phyloP scores from a whole-genome alignment of 2,888 invertebrate genomes.

The Apoderus coryli region DNA sequence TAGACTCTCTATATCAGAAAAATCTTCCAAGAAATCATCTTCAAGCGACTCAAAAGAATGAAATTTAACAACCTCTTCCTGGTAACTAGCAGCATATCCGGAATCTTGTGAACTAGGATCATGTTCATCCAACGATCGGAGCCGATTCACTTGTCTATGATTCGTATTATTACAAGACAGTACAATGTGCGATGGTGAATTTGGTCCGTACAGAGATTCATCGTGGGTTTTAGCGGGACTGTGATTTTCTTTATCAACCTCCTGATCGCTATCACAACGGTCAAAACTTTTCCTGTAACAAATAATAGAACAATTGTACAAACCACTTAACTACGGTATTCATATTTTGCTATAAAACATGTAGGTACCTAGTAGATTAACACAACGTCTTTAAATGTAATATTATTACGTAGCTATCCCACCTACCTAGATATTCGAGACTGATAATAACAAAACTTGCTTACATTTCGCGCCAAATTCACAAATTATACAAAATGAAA shows the following conservation, averaged over 20 bases:
- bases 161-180: conserved; percentile 22
- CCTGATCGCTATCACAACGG: too few relatives aligned
- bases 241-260: conserved; percentile 27
- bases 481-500: too few relatives aligned
- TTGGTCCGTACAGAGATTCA: conserved; percentile 26
- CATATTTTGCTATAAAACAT: too few relatives aligned
- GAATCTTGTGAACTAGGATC: conserved; percentile 45
- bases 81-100: conserved; percentile 36
- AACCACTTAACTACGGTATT: too few relatives aligned
- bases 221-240: conserved; percentile 27
- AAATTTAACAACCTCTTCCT: conserved; percentile 24
- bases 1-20: conserved; percentile 43
- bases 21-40: conserved; percentile 50
- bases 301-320: too few relatives aligned
- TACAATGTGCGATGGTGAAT: conserved; percentile 20
- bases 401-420: too few relatives aligned
- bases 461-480: too few relatives aligned
- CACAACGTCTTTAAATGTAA: too few relatives aligned
- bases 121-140: conserved; percentile 37
- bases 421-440: too few relatives aligned
- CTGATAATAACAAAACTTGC: too few relatives aligned
- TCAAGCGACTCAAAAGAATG: conserved; percentile 32
- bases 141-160: conserved; percentile 22
- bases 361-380: too few relatives aligned
- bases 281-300: too few relatives aligned